Evolutionary conservation across 2,888 invertebrate genomes (phyloP), one percentile per base, ranked within the genome.

Genomic region (Drosophila pegasa): DNA sequence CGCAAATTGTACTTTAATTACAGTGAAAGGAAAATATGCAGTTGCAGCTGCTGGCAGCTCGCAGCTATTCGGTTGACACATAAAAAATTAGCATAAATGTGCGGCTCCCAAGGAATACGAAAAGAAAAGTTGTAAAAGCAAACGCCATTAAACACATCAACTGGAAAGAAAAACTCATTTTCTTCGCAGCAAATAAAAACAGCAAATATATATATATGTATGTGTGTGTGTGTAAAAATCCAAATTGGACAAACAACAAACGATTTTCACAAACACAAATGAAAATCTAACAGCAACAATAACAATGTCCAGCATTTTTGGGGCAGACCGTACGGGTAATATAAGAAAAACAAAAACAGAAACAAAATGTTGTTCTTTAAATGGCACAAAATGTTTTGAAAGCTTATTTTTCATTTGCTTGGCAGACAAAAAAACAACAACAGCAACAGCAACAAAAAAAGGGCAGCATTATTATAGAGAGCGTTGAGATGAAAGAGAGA

Each of bases 131-230:
- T 87, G 89, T 89, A 86, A 89, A 86, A 87, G 80, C 83, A 81
- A 87, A 88, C 79, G 85, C 87, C 87, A 88, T 88, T 88, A 84
- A 84, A 85, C 82, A 87, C 87, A 87, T 88, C 89, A 84, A 87
- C 79, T 87, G 87, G 89, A 87, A 88, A 69, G 77, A 84, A 87
- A 84, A 84, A 78, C 83, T 88, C 88, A 87, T 84, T 84, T 84
- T 87, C 84, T 76, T 72, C 74, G 56, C 67, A 63, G 35, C 50
- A 50, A 50, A 57, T 68, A 63, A 78, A 61, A 50, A 22, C 60
- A 55, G n/a, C 33, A 29, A 65, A 61, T 31, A 18, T 47, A 8
- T 48, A 14, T 47, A 9, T 31, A 18, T 3, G 7, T 9, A 5
- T 4, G 9, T 25, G 12, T 38, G 9, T 38, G 9, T 29, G 57